Evolutionary conservation across 2,888 invertebrate species (phyloP), one percentile per base, ranked within the genome.

Genomic region (Cylloceria caligata): DNA sequence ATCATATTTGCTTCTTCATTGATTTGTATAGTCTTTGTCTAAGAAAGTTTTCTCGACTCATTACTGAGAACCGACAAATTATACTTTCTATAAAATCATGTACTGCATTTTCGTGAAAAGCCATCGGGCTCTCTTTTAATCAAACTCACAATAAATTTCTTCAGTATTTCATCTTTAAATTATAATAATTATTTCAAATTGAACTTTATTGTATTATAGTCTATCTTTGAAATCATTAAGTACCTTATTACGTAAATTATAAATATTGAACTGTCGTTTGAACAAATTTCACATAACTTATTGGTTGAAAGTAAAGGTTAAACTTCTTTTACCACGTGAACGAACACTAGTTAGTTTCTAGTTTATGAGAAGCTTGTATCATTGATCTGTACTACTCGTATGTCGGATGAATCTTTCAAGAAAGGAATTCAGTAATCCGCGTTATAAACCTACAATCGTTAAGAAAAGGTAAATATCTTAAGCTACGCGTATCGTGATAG

Each of bases 401-500:
- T n/a, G n/a, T 13, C 3, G 2, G 4, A 52, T 69, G 4, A 21
- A 11, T 55, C 13, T 24, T 1, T 30, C 30, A 30, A 42, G 13
- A 21, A 19, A 30, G 9, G 21, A 64, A 42, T 42, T 13, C 42
- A 24, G 2, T 24, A 11, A 6, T n/a, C 9, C 19, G 34, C 7
- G 11, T 34, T 55, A 13, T 24, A 55, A 34, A 19, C 36, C 34
- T 16, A 0, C 34, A 34, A 19, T 19, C 60, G 36, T 60, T 24
- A 19, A 60, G 30, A 19, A 34, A n/a, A n/a, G 16, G 34, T 34
- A 60, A 60, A 60, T 60, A 60, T 34, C 36, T 60, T 34, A 60
- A 60, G 60, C 60, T 34, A 34, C 16, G 60, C 34, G 36, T 34
- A 60, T 60, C 30, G 16, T 34, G 30, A 60, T 9, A 36, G 60